Percentiles rank a stretch among this genome's conserved stretches.
Evolutionary conservation across 2,797 vertebrate species (phyloP).

Genomic region (Sebastes oblongus): DNA sequence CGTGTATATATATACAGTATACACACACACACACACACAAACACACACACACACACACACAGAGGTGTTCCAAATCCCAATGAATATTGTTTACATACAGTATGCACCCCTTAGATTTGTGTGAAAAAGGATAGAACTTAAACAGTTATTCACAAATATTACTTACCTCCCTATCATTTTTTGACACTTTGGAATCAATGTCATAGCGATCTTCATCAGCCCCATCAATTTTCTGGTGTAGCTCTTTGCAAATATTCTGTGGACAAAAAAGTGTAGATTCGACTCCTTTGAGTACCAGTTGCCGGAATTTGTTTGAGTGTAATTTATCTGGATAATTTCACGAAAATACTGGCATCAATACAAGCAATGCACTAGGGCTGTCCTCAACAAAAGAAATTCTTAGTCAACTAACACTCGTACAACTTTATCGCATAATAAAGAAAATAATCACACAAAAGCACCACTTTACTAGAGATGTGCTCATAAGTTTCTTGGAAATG

Average conservation of each 20-base stretch:
- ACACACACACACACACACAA: too few relatives aligned
- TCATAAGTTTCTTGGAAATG: too few relatives aligned
- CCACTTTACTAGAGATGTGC: too few relatives aligned
- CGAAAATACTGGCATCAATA: background rate
- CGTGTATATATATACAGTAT: too few relatives aligned
- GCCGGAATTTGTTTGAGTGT: background rate
- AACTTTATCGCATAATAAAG: too few relatives aligned
- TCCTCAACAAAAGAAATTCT: too few relatives aligned
- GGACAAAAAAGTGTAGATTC: conserved; percentile 28
- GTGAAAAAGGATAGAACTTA: background rate
- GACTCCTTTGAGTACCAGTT: background rate
- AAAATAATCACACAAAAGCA: too few relatives aligned
- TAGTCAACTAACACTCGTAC: too few relatives aligned
- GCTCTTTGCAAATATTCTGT: conserved; percentile 81
- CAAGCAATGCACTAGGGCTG: background rate
- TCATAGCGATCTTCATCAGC: conserved; percentile 85
- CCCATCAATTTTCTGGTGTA: conserved; percentile 81
- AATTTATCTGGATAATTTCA: background rate
- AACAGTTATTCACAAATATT: background rate
- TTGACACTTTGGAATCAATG: conserved; percentile 77
- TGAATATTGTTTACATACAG: background rate
- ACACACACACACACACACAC: too few relatives aligned
- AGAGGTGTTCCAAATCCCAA: background rate
- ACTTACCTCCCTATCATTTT: conserved; percentile 73
- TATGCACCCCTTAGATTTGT: background rate